These are phyloP conservation scores for Poecile atricapillus DNA, from an alignment of 2,113 vertebrate species.

Conservation along the genomic window DNA sequence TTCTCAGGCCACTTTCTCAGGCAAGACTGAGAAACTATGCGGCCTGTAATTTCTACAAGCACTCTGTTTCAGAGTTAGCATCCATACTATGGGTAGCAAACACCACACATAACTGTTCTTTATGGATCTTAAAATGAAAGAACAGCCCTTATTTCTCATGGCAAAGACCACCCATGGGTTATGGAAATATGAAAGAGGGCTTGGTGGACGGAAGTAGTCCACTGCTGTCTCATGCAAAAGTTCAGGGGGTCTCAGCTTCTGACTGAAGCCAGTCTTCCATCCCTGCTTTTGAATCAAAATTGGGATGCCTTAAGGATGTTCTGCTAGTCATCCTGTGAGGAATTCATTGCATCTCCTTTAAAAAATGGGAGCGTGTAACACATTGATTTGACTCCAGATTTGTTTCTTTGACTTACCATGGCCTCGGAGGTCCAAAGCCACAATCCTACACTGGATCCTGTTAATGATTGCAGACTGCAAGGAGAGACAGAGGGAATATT, in stretches of 20 bases:
- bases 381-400: fast-evolving
- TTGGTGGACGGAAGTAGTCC: background rate
- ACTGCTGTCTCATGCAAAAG: background rate
- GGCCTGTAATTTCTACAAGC: no score
- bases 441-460: slow-evolving; percentile 90
- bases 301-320: background rate
- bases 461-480: slow-evolving; percentile 87
- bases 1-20: no score
- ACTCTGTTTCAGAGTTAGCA: no score
- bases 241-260: background rate
- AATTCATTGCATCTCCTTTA: background rate
- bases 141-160: background rate
- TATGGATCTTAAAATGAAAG: background rate
- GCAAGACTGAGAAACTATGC: no score
- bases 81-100: background rate
- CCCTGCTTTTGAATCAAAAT: background rate
- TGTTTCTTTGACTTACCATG: slow-evolving; percentile 79
- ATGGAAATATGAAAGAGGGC: background rate
- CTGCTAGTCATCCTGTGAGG: background rate
- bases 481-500: background rate
- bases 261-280: background rate
- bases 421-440: slow-evolving; percentile 91
- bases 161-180: background rate
- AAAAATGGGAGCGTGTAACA: fast-evolving
- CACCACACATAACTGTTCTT: background rate